Percentiles rank a stretch among this genome's conserved stretches.
Evolutionary conservation across 2,888 invertebrate genomes (phyloP).

Genomic region (Papilio gigon): DNA sequence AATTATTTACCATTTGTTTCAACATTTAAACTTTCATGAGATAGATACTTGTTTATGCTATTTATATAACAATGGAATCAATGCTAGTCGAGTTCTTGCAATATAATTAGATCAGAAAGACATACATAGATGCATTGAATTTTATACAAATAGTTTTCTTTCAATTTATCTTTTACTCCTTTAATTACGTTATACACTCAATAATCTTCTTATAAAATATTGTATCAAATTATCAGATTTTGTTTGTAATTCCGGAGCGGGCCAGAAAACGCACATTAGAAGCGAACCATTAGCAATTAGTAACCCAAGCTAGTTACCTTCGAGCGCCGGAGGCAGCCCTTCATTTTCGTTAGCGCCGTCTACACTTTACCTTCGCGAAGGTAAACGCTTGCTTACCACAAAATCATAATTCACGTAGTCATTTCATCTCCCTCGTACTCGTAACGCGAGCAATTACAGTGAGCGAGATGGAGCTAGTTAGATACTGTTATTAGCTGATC

Average conservation of each 20-base stretch:
- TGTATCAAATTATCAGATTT: constrained; percentile 20
- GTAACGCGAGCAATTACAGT: constrained; percentile 54
- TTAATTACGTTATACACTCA: neutral
- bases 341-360: constrained; percentile 80
- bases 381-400: constrained; percentile 62
- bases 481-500: constrained; percentile 71
- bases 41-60: neutral
- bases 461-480: constrained; percentile 70
- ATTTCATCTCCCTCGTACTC: constrained; percentile 62
- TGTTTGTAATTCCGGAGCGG: constrained; percentile 13
- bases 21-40: neutral
- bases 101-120: too few species aligned
- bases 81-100: neutral
- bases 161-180: too few species aligned
- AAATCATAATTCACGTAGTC: constrained; percentile 61
- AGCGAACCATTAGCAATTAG: constrained; percentile 66
- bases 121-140: too few species aligned
- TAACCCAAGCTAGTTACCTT: constrained; percentile 70
- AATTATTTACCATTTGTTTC: neutral
- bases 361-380: constrained; percentile 75
- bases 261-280: constrained; percentile 44
- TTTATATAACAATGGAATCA: neutral
- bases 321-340: constrained; percentile 75
- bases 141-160: too few species aligned
- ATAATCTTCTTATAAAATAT: constrained; percentile 33